Evolutionary conservation across 1,140 invertebrate genomes (phyloP).

Genomic region (Hycleus phaleratus): DNA sequence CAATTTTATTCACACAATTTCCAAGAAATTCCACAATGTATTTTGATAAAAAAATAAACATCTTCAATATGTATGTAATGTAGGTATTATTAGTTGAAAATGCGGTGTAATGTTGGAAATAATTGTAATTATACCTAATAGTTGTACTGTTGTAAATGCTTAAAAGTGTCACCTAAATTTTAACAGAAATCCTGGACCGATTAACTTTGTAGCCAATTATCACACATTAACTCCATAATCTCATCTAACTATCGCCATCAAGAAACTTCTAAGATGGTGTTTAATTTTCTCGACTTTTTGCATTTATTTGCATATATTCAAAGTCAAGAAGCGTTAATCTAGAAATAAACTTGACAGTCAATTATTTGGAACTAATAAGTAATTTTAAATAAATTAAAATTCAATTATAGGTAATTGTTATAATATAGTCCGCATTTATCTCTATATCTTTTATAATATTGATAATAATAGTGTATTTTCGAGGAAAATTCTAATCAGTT

Average conservation of each 20-base stretch:
- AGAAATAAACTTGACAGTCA: neutral
- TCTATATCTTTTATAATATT: neutral
- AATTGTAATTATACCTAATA: too few relatives aligned
- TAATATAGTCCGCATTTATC: neutral
- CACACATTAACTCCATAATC: conserved; percentile 13
- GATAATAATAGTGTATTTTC: too few relatives aligned
- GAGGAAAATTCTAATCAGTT: neutral
- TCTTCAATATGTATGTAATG: too few relatives aligned
- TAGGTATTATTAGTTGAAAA: too few relatives aligned
- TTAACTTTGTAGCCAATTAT: conserved; percentile 13
- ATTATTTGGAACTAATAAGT: neutral
- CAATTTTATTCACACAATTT: too few relatives aligned
- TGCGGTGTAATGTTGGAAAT: too few relatives aligned
- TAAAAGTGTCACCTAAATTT: neutral
- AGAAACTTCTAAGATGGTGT: conserved; percentile 1
- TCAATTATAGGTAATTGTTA: neutral
- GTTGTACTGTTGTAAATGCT: too few relatives aligned
- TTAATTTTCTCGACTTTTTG: neutral
- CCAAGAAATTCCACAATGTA: too few relatives aligned
- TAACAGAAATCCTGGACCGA: conserved; percentile 3
- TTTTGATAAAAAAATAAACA: too few relatives aligned
- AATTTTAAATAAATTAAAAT: neutral
- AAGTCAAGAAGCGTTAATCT: neutral
- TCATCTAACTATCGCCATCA: conserved; percentile 9
- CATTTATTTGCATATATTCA: neutral